Percentiles rank a stretch among this genome's conserved stretches.
These are phyloP conservation scores for Vanessa cardui DNA, from an alignment of 2,888 invertebrate species.

Conservation along the genomic window DNA sequence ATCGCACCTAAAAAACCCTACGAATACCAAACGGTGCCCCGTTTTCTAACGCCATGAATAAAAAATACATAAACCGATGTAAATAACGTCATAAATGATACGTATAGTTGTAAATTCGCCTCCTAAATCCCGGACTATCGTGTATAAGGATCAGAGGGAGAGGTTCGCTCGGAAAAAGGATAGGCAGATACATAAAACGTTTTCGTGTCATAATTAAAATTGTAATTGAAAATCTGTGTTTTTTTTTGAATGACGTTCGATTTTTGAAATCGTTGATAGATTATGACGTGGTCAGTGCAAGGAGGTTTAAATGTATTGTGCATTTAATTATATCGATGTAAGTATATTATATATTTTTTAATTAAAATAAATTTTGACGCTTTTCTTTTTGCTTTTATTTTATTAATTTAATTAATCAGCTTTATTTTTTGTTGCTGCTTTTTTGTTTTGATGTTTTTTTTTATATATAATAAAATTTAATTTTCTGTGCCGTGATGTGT, in stretches of 20 bases:
- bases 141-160: slow-evolving; percentile 49
- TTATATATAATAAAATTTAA: too few relatives aligned
- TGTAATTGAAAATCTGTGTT: slow-evolving; percentile 30
- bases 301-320: background rate
- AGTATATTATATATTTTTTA: background rate
- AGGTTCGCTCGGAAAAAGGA: slow-evolving; percentile 41
- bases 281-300: background rate
- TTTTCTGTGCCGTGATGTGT: too few relatives aligned
- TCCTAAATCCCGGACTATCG: slow-evolving; percentile 46
- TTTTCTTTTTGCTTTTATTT: background rate
- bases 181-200: slow-evolving; percentile 33
- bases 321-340: slow-evolving; percentile 4
- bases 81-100: slow-evolving; percentile 45
- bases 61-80: slow-evolving; percentile 43
- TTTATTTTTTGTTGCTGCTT: background rate
- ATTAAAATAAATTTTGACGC: background rate
- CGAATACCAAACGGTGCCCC: slow-evolving; percentile 32
- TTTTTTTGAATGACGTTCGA: slow-evolving; percentile 17
- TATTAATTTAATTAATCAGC: background rate
- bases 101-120: slow-evolving; percentile 34
- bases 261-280: slow-evolving; percentile 20
- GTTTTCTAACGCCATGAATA: slow-evolving; percentile 46
- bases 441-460: too few relatives aligned
- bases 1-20: slow-evolving; percentile 40
- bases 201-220: slow-evolving; percentile 35